Evolutionary conservation across 2,888 invertebrate species (phyloP), one percentile per base, ranked within the genome.

Genomic region (Darwinula stevensoni): DNA sequence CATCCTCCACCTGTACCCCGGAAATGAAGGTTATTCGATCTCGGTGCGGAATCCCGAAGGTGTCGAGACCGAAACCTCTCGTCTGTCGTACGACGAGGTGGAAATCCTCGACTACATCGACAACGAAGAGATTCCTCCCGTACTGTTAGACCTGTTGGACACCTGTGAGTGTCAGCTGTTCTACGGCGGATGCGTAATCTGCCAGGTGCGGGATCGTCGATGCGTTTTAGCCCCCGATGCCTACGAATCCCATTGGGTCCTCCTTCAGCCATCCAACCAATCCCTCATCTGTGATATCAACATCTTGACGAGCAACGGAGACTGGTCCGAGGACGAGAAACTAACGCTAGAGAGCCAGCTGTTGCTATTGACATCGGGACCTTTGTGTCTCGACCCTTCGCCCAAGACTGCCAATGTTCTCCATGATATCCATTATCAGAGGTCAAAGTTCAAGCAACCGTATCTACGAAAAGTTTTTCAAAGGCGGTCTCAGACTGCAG

Each of bases 161-260:
- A 48, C 48, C 36, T 46, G 49, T 13, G 36, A 53, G 15, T 61
- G 67, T 5, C 71, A 73, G 52, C 59, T 86, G 36, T 75, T 80
- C 56, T 80, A 84, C 52, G 74, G 69, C 42, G 84, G 84, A 38
- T 80, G 82, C 56, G 70, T 86, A 39, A 72, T 84, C 48, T 75
- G 73, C 42, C 76, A 84, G 60, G 65, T 86, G 44, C 63, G 80
- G 45, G 82, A 86, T 54, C 76, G 73, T 50, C 62, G 82, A 16
- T n/a, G n/a, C 39, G 48, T 14, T 44, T 43, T 4, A n/a, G n/a
- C n/a, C 38, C 31, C 12, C 35, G 31, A 3, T 38, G n/a, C n/a
- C n/a, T n/a, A 34, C 29, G 37, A 38, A 13, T 36, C 36, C 27
- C 34, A 33, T 26, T 37, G 36, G 14, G 33, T 37, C 16, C 30